phyloP scores from a whole-genome alignment of 92 coral and sea anemone species.

The Isaurus tuberculatus region DNA sequence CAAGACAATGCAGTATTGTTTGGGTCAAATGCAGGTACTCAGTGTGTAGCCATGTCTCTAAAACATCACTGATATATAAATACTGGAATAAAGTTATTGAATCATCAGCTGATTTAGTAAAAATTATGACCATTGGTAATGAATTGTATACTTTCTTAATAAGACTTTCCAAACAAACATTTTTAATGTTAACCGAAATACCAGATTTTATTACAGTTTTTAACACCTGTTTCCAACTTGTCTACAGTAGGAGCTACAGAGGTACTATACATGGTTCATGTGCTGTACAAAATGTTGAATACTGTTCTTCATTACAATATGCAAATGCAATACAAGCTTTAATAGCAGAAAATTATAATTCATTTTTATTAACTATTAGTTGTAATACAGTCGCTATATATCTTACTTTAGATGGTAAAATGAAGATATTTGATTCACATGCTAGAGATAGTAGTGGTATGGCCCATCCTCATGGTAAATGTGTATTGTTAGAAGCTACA shows the following conservation, averaged over 20 bases:
- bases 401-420: conserved; percentile 22
- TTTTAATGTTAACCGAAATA: neutral
- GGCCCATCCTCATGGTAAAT: conserved; percentile 48
- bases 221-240: conserved; percentile 16
- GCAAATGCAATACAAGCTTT: no score
- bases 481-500: conserved; percentile 43
- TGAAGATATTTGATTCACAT: conserved; percentile 63
- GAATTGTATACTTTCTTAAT: conserved; percentile 16
- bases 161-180: neutral
- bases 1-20: conserved; percentile 11
- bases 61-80: neutral
- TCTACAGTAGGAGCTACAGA: conserved; percentile 32
- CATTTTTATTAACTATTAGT: conserved; percentile 54
- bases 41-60: neutral
- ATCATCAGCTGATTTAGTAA: conserved; percentile 34
- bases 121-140: conserved; percentile 16
- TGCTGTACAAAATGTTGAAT: no score
- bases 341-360: neutral
- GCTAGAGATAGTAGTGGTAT: conserved; percentile 57
- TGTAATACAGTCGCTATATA: conserved; percentile 41
- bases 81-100: conserved; percentile 19
- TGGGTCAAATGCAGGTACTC: conserved; percentile 8
- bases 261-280: no score
- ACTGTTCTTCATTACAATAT: no score
- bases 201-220: conserved; percentile 7